Conservation (phyloP, 2,888 invertebrate species). For the Polia nebulosa region DNA sequence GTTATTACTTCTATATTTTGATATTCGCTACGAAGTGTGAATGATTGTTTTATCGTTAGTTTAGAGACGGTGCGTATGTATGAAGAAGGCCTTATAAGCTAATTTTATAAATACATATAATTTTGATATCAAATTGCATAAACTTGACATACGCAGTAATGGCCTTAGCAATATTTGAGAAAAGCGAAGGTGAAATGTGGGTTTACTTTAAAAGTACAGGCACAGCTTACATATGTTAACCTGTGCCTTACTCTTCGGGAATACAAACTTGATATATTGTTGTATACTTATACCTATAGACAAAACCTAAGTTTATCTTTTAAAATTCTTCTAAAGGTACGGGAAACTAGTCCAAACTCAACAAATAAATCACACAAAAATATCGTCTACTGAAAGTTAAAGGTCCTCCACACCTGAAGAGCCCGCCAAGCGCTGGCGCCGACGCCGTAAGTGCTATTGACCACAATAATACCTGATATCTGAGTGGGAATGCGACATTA, state of each 20-base stretch:
- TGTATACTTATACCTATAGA: neutral
- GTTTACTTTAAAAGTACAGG: too few relatives aligned
- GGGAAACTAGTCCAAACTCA: neutral
- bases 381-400: slow-evolving; percentile 2
- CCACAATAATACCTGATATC: slow-evolving; percentile 83
- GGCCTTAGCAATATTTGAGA: too few relatives aligned
- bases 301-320: neutral
- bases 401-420: slow-evolving; percentile 12
- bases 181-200: too few relatives aligned
- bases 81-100: neutral
- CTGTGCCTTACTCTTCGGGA: too few relatives aligned
- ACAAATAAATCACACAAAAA: neutral
- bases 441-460: slow-evolving; percentile 69
- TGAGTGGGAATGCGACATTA: slow-evolving; percentile 84
- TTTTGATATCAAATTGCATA: too few relatives aligned
- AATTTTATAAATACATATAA: neutral
- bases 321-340: neutral
- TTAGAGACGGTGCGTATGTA: neutral
- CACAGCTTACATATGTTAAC: too few relatives aligned
- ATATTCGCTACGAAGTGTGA: slow-evolving; percentile 2
- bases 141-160: too few relatives aligned
- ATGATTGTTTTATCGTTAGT: slow-evolving; percentile 8
- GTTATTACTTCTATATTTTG: slow-evolving; percentile 48
- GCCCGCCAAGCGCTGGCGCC: slow-evolving; percentile 8
- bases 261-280: too few relatives aligned